Conservation (phyloP, 2,888 invertebrate species). For the Pristionchus japonicus region DNA sequence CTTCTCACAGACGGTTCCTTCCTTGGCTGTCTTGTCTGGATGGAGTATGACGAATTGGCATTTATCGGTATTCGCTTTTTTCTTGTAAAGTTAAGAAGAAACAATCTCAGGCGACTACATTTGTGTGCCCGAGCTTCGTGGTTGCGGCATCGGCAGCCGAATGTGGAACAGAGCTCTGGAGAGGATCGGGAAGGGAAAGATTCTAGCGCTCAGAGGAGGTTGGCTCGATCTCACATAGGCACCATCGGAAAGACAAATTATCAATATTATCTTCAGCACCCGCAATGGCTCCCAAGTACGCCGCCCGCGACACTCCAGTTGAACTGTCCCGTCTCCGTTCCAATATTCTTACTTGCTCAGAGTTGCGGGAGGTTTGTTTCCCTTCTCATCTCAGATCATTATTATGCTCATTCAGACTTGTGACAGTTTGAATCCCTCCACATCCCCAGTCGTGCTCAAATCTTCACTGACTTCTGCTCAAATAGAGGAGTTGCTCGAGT, state of each 20-base stretch:
- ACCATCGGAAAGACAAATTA: background rate
- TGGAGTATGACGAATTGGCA: background rate
- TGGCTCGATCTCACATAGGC: background rate
- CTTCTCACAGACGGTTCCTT: background rate
- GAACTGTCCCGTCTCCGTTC: background rate
- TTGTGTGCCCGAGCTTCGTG: background rate
- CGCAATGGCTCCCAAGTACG: background rate
- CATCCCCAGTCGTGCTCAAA: background rate
- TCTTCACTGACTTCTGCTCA: background rate
- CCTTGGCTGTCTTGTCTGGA: constrained; percentile 10
- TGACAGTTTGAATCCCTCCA: background rate
- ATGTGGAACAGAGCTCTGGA: constrained; percentile 6
- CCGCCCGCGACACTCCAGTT: background rate
- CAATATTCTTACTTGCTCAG: background rate
- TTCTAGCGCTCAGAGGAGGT: background rate
- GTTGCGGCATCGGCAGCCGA: background rate
- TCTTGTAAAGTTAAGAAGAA: no score
- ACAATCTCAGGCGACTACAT: background rate
- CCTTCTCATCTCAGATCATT: background rate
- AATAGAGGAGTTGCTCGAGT: background rate
- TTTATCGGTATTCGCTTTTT: background rate
- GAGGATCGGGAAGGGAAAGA: background rate
- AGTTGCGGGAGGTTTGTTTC: background rate
- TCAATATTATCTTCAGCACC: background rate
- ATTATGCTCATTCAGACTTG: background rate